phyloP scores from a whole-genome alignment of 1,140 invertebrate genomes.

The Brachionus koreanus region DNA sequence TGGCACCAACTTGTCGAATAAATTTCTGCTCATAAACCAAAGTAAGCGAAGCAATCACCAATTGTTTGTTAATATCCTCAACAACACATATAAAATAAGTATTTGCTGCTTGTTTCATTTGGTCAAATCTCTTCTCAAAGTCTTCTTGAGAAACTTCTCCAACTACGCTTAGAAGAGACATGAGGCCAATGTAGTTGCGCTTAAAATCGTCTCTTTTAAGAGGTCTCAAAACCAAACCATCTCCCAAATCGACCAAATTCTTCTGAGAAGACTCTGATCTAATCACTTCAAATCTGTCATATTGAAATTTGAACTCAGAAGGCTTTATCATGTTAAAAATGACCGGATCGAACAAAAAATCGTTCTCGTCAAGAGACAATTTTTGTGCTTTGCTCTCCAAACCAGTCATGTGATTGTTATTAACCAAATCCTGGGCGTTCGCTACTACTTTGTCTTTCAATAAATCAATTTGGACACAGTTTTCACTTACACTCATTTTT shows the following conservation, averaged over 20 bases:
- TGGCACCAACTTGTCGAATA: conserved; percentile 75
- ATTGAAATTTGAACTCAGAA: conserved; percentile 33
- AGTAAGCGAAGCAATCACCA: conserved; percentile 80
- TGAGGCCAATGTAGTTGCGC: conserved; percentile 71
- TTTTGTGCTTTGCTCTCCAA: conserved; percentile 11
- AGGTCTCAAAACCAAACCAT: conserved; percentile 70
- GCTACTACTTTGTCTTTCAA: not conserved
- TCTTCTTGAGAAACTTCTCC: conserved; percentile 72
- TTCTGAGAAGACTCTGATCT: conserved; percentile 65
- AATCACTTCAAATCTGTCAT: conserved; percentile 59
- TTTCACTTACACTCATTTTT: not conserved
- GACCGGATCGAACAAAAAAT: conserved; percentile 64
- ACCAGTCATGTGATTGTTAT: conserved; percentile 14
- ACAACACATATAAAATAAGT: conserved; percentile 87
- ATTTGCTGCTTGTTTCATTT: conserved; percentile 69
- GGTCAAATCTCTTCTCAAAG: conserved; percentile 74
- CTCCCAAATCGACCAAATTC: conserved; percentile 66
- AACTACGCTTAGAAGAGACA: conserved; percentile 77
- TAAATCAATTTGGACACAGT: not conserved
- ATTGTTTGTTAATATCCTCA: conserved; percentile 71
- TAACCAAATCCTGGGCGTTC: conserved; percentile 7
- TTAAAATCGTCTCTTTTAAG: conserved; percentile 73
- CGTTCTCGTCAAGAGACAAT: conserved; percentile 45
- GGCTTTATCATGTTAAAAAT: conserved; percentile 65
- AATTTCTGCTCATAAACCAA: conserved; percentile 88